Conservation (phyloP, 2,113 vertebrate species). For the Proterorhinus semilunaris region DNA sequence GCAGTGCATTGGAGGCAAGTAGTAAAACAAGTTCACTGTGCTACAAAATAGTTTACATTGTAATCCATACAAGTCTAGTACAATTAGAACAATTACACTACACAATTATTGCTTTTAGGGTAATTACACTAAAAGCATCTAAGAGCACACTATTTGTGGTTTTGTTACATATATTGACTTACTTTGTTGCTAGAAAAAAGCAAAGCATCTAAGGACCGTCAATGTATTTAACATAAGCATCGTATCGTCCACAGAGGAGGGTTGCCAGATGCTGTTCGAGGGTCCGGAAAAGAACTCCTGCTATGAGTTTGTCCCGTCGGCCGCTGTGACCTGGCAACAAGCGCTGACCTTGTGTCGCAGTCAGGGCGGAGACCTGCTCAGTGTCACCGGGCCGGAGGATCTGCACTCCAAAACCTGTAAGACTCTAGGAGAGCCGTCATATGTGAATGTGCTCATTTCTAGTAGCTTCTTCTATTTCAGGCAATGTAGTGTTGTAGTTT, state of each 20-base stretch:
- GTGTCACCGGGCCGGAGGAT: slow-evolving; percentile 74
- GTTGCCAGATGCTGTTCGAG: slow-evolving; percentile 81
- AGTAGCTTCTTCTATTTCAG: background rate
- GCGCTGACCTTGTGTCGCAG: slow-evolving; percentile 88
- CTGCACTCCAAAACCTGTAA: slow-evolving; percentile 68
- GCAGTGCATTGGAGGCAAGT: too few species aligned
- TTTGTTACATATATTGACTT: too few species aligned
- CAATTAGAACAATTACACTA: too few species aligned
- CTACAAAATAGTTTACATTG: too few species aligned
- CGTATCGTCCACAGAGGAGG: slow-evolving; percentile 77
- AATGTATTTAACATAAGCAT: background rate
- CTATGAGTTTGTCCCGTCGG: slow-evolving; percentile 86
- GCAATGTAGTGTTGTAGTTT: background rate
- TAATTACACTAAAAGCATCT: too few species aligned
- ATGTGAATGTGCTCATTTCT: background rate
- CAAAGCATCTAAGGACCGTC: too few species aligned
- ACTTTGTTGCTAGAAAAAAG: too few species aligned
- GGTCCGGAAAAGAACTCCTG: slow-evolving; percentile 76
- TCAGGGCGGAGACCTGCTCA: slow-evolving; percentile 90
- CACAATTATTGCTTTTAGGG: too few species aligned
- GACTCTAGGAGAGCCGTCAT: background rate
- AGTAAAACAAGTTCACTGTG: too few species aligned
- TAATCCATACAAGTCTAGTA: too few species aligned
- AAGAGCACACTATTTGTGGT: too few species aligned
- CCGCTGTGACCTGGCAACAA: slow-evolving; percentile 87